Conservation (phyloP, 2,797 vertebrate species). For the Hippoglossus hippoglossus region DNA sequence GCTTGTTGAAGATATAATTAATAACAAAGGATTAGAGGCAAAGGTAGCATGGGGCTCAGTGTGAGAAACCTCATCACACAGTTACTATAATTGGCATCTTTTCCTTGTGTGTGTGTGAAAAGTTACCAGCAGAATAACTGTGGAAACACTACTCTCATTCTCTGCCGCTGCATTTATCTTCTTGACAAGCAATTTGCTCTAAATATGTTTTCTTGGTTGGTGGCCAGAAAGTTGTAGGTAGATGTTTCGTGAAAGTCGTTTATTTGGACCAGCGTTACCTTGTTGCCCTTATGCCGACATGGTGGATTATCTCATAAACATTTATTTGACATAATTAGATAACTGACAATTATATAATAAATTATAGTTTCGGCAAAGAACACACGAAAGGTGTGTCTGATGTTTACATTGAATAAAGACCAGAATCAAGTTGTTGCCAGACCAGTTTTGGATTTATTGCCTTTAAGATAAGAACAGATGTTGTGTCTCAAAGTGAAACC, state of each 20-base stretch:
- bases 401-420: too few species aligned
- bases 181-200: conserved; percentile 80
- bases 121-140: conserved; percentile 46
- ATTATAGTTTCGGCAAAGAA: too few species aligned
- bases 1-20: conserved; percentile 87
- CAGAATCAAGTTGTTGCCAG: too few species aligned
- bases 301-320: conserved; percentile 8
- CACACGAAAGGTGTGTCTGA: too few species aligned
- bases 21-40: conserved; percentile 85
- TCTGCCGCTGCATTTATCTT: conserved; percentile 73
- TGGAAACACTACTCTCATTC: conserved; percentile 45
- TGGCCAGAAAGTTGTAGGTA: conserved; percentile 56
- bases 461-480: too few species aligned
- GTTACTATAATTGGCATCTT: conserved; percentile 77
- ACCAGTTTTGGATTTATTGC: too few species aligned
- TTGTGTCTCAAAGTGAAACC: too few species aligned
- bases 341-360: conserved; percentile 24
- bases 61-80: conserved; percentile 74
- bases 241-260: conserved; percentile 61
- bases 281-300: conserved; percentile 15
- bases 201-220: conserved; percentile 71
- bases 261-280: conserved; percentile 43
- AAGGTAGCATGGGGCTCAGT: conserved; percentile 73
- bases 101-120: conserved; percentile 42
- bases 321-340: conserved; percentile 39